Evolutionary conservation across 2,113 vertebrate genomes (phyloP).

Genomic region (Dasyurus viverrinus): DNA sequence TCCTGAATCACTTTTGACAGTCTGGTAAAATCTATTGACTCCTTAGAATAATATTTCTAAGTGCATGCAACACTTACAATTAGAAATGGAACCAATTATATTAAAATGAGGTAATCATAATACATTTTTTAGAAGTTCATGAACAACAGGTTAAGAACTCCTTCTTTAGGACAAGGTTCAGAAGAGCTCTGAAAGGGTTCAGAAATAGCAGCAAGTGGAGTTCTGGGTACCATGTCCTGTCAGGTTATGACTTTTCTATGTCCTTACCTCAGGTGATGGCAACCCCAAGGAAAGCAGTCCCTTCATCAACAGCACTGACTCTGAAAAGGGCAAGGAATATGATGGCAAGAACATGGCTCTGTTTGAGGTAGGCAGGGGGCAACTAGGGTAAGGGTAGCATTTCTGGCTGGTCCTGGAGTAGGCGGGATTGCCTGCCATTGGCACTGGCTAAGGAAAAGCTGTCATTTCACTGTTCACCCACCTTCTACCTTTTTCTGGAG

Average conservation of each 20-base stretch:
- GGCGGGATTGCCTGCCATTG: neutral
- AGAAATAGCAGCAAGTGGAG: neutral
- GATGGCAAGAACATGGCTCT: slow-evolving; percentile 98
- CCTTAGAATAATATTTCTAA: neutral
- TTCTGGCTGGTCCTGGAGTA: neutral
- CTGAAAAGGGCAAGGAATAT: slow-evolving; percentile 95
- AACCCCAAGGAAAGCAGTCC: slow-evolving; percentile 99
- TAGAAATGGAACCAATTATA: neutral
- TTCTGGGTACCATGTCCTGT: neutral
- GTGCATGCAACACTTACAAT: neutral
- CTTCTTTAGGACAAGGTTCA: neutral
- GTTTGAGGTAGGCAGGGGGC: slow-evolving; percentile 91
- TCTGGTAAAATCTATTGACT: neutral
- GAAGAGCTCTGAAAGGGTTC: neutral
- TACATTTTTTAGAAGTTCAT: rapidly evolving
- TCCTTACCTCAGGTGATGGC: slow-evolving; percentile 90
- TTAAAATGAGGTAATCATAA: neutral
- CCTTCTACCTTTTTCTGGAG: neutral
- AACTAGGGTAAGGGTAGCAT: rapidly evolving
- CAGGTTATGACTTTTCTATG: slow-evolving; percentile 40
- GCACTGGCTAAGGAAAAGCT: neutral
- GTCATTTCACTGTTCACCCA: neutral
- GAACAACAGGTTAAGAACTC: neutral
- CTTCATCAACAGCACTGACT: slow-evolving; percentile 98
- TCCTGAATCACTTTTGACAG: neutral